These are phyloP conservation scores for Proteles cristata DNA, from an alignment of 2,113 vertebrate species.

Conservation along the genomic window DNA sequence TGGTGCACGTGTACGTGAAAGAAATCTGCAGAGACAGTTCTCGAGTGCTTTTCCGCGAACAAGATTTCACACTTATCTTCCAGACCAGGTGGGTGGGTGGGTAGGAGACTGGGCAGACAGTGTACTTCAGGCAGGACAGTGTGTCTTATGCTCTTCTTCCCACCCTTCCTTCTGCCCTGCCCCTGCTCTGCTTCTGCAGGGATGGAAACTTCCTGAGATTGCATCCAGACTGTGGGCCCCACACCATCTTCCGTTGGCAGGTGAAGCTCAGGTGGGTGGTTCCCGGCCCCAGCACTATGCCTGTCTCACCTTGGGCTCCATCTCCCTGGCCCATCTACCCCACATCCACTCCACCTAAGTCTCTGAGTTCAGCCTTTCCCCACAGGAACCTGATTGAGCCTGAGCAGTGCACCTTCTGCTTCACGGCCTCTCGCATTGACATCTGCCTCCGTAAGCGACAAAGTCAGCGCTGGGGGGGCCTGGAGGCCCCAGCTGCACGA, in stretches of 20 bases:
- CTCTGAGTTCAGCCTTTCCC: constrained; percentile 52
- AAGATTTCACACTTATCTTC: constrained; percentile 98
- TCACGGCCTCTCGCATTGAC: constrained; percentile 93
- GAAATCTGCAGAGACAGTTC: constrained; percentile 92
- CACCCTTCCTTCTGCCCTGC: background rate
- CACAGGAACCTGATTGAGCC: constrained; percentile 97
- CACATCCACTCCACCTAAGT: background rate
- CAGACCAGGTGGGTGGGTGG: constrained; percentile 91
- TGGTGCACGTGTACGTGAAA: constrained; percentile 97
- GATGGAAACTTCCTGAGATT: constrained; percentile 94
- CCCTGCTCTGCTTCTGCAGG: constrained; percentile 82
- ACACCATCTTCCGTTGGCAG: constrained; percentile 98
- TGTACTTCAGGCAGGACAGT: background rate
- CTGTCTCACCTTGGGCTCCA: background rate
- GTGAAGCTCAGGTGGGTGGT: constrained; percentile 96
- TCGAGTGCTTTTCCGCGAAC: constrained; percentile 96
- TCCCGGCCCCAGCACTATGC: background rate
- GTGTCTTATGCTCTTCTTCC: background rate
- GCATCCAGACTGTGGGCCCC: constrained; percentile 93
- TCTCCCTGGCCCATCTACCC: background rate
- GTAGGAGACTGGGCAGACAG: background rate
- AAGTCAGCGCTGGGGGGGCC: constrained; percentile 97
- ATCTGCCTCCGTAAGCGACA: constrained; percentile 97
- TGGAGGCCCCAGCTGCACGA: constrained; percentile 97
- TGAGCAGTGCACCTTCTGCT: constrained; percentile 93